phyloP scores from a whole-genome alignment of 92 coral and sea anemone genomes.

The Pocillopora meandrina region DNA sequence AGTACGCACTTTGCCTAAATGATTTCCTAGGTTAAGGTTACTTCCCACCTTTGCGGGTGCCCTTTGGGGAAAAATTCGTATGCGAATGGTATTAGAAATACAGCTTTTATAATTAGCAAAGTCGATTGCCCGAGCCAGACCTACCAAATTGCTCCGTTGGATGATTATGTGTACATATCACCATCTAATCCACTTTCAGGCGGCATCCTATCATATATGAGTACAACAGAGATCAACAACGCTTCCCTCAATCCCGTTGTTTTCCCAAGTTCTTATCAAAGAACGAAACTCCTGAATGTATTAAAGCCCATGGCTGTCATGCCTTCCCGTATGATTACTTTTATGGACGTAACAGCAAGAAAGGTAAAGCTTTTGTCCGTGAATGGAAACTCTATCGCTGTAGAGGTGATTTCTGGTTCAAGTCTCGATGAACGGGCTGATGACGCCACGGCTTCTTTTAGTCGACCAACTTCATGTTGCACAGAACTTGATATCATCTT shows the following conservation, averaged over 20 bases:
- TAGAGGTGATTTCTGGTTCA: conserved; percentile 24
- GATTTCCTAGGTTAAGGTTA: too few species aligned
- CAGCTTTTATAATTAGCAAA: conserved; percentile 23
- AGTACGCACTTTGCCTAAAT: too few species aligned
- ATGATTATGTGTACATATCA: not conserved
- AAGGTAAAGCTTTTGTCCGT: conserved; percentile 12
- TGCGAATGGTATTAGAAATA: not conserved
- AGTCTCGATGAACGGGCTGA: conserved; percentile 16
- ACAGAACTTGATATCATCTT: conserved; percentile 19
- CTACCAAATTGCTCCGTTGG: conserved; percentile 19
- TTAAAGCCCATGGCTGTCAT: too few species aligned
- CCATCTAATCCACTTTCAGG: conserved; percentile 9
- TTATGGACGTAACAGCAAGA: too few species aligned
- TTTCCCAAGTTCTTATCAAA: too few species aligned
- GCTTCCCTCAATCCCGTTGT: not conserved
- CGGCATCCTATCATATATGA: conserved; percentile 17
- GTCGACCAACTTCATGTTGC: conserved; percentile 26
- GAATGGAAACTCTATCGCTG: conserved; percentile 16
- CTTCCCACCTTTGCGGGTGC: too few species aligned
- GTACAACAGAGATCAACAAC: conserved; percentile 4
- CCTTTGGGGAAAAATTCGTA: too few species aligned
- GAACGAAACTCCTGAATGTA: too few species aligned
- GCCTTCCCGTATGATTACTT: too few species aligned
- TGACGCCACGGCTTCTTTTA: conserved; percentile 30
- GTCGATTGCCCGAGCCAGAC: conserved; percentile 36